Base-by-base conservation (phyloP, 2,797 vertebrate species). In the Antrozous pallidus region DNA sequence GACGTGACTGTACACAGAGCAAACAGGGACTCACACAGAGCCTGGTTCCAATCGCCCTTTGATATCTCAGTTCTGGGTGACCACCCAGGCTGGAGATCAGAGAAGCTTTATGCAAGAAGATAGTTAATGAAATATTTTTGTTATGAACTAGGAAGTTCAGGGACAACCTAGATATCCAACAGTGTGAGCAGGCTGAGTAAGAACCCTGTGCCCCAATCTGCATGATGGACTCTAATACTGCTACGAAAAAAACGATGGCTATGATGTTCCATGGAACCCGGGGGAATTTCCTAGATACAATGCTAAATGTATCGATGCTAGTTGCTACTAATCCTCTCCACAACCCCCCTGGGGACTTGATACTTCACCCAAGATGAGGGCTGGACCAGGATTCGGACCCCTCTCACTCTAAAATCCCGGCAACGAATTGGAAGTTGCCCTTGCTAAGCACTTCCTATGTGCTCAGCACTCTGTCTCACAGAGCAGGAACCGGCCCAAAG, bases 51-150 rank as follows among this genome's bases (percentile, higher is more conserved):
- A 69, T 1, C 20, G 8, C 24, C 75, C 56, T 93, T 51, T 47
- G 54, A 67, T 54, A 47, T 42, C 47, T 54, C 9, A 0, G 18
- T 47, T 56, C 45, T 71, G 31, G 56, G 45, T 22, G 4, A 79
- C 67, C 56, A 71, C 8, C 70, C 74, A 85, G n/a, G 47, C 40
- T 61, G n/a, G 69, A 58, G 42, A 70, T 75, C 38, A 82, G 69
- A 69, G 42, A 70, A 73, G 20, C 42, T 92, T 88, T 92, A 71
- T 67, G 67, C n/a, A 47, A 83, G 47, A 93, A 88, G 38, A 61
- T 8, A 63, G 80, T 38, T 61, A 74, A 54, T 12, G 69, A 65
- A 42, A 88, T 31, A 33, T 38, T 88, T 58, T 69, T 17, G 14
- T 84, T 73, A 63, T 13, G 24, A 91, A 93, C 42, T 8, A 67